Base-by-base conservation (phyloP, 2,797 vertebrate species). In the Cossypha niveicapilla region DNA sequence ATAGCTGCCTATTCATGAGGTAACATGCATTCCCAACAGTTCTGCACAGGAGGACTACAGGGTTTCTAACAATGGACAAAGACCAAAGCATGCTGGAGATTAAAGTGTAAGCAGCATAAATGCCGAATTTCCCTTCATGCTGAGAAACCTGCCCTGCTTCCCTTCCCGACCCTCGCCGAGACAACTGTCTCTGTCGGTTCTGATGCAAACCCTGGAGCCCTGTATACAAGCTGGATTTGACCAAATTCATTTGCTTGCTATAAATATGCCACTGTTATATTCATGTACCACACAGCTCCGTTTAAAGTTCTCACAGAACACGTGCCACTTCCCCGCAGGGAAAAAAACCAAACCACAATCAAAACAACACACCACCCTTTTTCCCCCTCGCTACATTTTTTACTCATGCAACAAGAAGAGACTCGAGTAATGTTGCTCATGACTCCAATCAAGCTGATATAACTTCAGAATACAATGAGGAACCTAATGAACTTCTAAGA, bases 291-390 rank as follows among this genome's bases (percentile, higher is more conserved):
- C 58, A 51, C 44, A 75, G 68, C 25, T 86, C 72, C 53, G 42
- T 61, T 84, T 72, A n/a, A 86, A 90, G 37, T 47, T 76, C 81
- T 85, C 39, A 37, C 60, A 72, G 61, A 86, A 83, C 61, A 66
- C 1, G 27, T 63, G 39, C 63, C 48, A 32, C 50, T 83, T 83
- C 48, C 22, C 37, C 0, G 2, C 54, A 75, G 58, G 65, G 58
- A 34, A 60, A 53, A 5, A 9, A 79, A 60, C 23, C 70, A 85
- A 48, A 63, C 37, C 11, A 44, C 54, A 76, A 58, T 42, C 71
- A 71, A 80, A 81, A 62, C 41, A 68, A 34, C 82, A 85, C 30
- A 21, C 13, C 22, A 58, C 56, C 17, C 39, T 44, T 47, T 66
- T 13, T 37, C 10, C 6, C 10, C 28, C 37, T 54, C n/a, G 4